Conservation (phyloP, 2,113 vertebrate genomes). For the Alosa alosa region DNA sequence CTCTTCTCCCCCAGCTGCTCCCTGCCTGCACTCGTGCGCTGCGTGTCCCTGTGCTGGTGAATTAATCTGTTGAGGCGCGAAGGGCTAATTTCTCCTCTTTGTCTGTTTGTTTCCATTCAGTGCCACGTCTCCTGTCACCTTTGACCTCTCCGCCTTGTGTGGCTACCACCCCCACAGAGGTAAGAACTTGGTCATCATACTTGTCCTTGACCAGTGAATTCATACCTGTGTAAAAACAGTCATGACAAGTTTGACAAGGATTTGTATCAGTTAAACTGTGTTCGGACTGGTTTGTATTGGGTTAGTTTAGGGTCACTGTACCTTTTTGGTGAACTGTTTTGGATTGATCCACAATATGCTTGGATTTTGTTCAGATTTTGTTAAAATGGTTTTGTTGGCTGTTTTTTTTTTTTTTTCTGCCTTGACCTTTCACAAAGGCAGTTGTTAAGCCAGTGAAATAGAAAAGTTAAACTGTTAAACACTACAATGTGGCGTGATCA, state of each 20-base stretch:
- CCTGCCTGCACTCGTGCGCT: not conserved
- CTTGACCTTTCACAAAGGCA: not conserved
- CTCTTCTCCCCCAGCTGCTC: not conserved
- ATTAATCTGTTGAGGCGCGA: not conserved
- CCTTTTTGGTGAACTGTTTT: not conserved
- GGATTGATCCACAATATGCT: not conserved
- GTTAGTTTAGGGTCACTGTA: not conserved
- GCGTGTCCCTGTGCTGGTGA: not conserved
- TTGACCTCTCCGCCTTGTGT: conserved; percentile 55
- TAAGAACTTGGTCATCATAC: not conserved
- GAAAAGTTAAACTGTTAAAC: not conserved
- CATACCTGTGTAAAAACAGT: too few relatives aligned
- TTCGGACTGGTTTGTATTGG: not conserved
- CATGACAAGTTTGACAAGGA: not conserved
- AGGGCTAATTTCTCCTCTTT: not conserved
- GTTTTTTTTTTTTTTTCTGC: not conserved
- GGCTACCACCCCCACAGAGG: conserved; percentile 37
- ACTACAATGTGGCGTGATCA: not conserved
- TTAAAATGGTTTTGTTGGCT: not conserved
- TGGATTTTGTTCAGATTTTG: not conserved
- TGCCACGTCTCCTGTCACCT: conserved; percentile 64
- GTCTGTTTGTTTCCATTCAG: conserved; percentile 48
- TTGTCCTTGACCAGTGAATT: not conserved
- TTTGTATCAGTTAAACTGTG: not conserved
- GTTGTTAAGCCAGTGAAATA: not conserved